Evolutionary conservation across 1,140 invertebrate genomes (phyloP), one percentile per base, ranked within the genome.

Genomic region (Venustaconcha ellipsiformis): DNA sequence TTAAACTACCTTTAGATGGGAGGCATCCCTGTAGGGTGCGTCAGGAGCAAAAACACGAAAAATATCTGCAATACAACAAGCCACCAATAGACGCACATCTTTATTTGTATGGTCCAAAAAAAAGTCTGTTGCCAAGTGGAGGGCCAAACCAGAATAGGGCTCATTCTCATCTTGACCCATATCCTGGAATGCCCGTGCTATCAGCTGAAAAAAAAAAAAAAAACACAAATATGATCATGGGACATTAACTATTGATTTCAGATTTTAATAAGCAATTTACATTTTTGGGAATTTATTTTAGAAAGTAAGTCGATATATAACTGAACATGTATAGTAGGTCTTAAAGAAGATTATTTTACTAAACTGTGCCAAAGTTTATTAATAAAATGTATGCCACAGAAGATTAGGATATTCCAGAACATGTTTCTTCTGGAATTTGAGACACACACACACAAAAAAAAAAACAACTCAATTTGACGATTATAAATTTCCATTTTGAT

Each of bases 41-140:
- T 99, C 97, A n/a, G 97, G 97, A 14, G 97, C 97, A 91, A 98
- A 99, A n/a, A 99, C 96, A 77, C 97, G 91, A 59, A 99, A 93
- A 30, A 99, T 96, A 91, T 99, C 97, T 48, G 97, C 97, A 83
- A 99, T 96, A 87, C 97, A 99, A 89, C 97, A 99, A 0, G 97
- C 97, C 80, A 98, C 96, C 6, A 99, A 90, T 65, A 99, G 90
- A 86, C 98, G 95, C 0, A 99, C 97, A 92, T 99, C 97, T 84
- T 95, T 94, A 75, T 95, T 97, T 57, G 92, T 92, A 90, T 99
- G 96, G 74, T 94, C 94, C 77, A 99, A 91, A 88, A 98, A 99
- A 86, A 94, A 94, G 76, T 99, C 97, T 85, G 97, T 95, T 1
- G 96, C 96, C 68, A 99, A 92, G 90, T 98, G 95, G 64, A 99